Conservation (phyloP, 2,113 vertebrate species). For the Brachirus orientalis region DNA sequence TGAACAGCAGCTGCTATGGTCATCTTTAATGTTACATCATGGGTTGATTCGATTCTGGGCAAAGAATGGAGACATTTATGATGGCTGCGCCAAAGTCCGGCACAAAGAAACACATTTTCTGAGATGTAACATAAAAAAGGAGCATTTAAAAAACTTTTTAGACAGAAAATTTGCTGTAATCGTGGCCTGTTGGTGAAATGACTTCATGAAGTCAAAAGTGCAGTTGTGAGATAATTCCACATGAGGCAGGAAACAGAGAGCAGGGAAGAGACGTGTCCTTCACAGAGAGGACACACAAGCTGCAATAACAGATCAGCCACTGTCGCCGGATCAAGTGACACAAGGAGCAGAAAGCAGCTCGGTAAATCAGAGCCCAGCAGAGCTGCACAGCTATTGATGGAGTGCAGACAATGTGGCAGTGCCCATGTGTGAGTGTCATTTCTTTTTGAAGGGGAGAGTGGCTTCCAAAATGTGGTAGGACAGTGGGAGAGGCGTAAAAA, state of each 20-base stretch:
- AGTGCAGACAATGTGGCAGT: slow-evolving; percentile 53
- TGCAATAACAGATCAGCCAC: slow-evolving; percentile 59
- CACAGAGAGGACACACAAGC: slow-evolving; percentile 51
- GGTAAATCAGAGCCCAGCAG: slow-evolving; percentile 60
- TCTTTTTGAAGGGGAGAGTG: background rate
- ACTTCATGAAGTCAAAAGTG: background rate
- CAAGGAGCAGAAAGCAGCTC: slow-evolving; percentile 44
- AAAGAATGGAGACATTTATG: background rate
- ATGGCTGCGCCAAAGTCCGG: background rate
- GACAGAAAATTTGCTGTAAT: background rate
- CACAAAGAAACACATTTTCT: background rate
- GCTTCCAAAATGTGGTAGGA: slow-evolving; percentile 65
- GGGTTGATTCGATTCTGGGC: background rate
- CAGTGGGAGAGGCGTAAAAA: too few relatives aligned
- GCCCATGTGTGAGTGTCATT: slow-evolving; percentile 16
- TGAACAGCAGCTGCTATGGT: slow-evolving; percentile 30
- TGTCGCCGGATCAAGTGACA: slow-evolving; percentile 68
- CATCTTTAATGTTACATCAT: background rate
- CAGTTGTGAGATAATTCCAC: slow-evolving; percentile 6
- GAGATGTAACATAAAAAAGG: background rate
- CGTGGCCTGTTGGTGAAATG: background rate
- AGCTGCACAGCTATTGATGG: slow-evolving; percentile 37
- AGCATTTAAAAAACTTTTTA: too few relatives aligned
- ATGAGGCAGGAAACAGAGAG: slow-evolving; percentile 1
- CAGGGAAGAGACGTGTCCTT: slow-evolving; percentile 42